Conservation (phyloP, 2,797 vertebrate species). For the Picus viridis region DNA sequence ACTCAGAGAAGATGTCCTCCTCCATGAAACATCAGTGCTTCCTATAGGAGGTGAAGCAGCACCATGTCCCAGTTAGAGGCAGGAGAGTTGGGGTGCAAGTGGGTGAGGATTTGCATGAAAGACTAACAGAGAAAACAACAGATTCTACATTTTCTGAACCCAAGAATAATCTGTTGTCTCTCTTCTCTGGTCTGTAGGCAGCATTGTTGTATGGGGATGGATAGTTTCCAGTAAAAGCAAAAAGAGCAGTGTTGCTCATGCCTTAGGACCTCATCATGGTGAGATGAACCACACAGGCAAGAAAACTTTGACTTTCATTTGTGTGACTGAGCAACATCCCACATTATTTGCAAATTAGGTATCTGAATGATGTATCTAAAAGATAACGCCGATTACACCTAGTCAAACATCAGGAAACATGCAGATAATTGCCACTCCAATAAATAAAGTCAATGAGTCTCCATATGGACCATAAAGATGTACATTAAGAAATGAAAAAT, state of each 20-base stretch:
- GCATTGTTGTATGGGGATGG: background rate
- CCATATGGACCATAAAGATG: background rate
- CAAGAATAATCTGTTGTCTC: background rate
- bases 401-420: slow-evolving; percentile 2
- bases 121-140: background rate
- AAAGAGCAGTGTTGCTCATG: background rate
- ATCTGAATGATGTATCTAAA: background rate
- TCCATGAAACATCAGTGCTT: background rate
- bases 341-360: background rate
- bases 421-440: background rate
- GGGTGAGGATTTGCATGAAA: background rate
- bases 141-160: background rate
- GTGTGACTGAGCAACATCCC: background rate
- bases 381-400: background rate
- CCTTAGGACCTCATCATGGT: background rate
- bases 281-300: background rate
- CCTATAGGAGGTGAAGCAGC: background rate
- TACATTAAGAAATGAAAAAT: background rate
- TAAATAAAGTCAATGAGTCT: background rate
- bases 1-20: background rate
- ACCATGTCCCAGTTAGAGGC: background rate
- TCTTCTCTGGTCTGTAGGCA: background rate
- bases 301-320: background rate
- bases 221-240: background rate
- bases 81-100: background rate